These are phyloP conservation scores for Melanotaenia parkinsoni DNA, from an alignment of 2,797 vertebrate species.

Conservation along the genomic window DNA sequence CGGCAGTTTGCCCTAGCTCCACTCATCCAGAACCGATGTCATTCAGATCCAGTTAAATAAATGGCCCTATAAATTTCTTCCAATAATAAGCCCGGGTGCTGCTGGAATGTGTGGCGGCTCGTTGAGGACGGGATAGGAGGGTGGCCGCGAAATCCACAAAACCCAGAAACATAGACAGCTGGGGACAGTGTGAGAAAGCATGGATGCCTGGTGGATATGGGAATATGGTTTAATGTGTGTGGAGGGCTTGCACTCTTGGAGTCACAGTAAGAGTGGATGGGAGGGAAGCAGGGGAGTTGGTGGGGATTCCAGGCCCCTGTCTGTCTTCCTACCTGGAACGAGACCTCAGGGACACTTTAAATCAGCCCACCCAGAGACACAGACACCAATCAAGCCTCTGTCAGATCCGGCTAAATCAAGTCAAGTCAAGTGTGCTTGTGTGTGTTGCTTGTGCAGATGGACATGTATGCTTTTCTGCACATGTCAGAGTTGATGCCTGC, in stretches of 20 bases:
- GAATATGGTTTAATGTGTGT: slow-evolving; percentile 39
- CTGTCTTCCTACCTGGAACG: slow-evolving; percentile 86
- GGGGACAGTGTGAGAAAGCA: slow-evolving; percentile 78
- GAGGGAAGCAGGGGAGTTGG: slow-evolving; percentile 34
- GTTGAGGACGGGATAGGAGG: slow-evolving; percentile 47
- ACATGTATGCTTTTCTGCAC: slow-evolving; percentile 26
- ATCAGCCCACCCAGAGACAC: slow-evolving; percentile 90
- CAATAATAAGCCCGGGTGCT: slow-evolving; percentile 89
- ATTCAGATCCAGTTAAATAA: slow-evolving; percentile 93
- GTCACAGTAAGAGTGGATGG: slow-evolving; percentile 63
- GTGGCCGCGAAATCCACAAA: slow-evolving; percentile 35
- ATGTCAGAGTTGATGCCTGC: slow-evolving; percentile 24
- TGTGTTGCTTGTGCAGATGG: slow-evolving; percentile 32
- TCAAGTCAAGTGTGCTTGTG: slow-evolving; percentile 48
- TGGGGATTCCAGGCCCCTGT: slow-evolving; percentile 81
- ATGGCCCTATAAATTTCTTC: slow-evolving; percentile 94
- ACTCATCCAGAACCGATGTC: slow-evolving; percentile 92
- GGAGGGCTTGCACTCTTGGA: slow-evolving; percentile 62
- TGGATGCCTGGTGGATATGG: slow-evolving; percentile 32
- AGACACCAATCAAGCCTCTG: slow-evolving; percentile 75
- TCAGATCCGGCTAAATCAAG: slow-evolving; percentile 67
- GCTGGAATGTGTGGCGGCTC: slow-evolving; percentile 85
- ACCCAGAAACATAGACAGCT: slow-evolving; percentile 79
- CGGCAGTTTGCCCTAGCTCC: slow-evolving; percentile 87
- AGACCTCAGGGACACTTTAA: slow-evolving; percentile 86